Conservation (phyloP, 2,797 vertebrate genomes). For the Sus cebifrons region DNA sequence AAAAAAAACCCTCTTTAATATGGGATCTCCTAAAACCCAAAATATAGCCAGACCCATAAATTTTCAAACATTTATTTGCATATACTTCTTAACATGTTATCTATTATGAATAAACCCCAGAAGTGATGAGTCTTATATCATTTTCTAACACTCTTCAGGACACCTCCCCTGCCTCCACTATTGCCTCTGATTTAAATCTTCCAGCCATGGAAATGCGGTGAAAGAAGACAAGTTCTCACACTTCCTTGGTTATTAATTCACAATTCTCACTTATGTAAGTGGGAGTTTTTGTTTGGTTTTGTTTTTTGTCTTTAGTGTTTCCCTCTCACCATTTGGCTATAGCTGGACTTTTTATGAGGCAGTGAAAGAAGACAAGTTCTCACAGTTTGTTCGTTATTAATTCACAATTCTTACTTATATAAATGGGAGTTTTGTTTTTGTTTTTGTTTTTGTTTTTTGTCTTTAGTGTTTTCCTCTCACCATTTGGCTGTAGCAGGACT, state of each 20-base stretch:
- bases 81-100: constrained; percentile 55
- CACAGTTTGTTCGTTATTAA: background rate
- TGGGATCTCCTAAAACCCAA: constrained; percentile 61
- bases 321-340: background rate
- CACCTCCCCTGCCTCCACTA: background rate
- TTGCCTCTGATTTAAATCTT: constrained; percentile 48
- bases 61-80: constrained; percentile 72
- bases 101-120: constrained; percentile 76
- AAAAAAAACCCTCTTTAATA: background rate
- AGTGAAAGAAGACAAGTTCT: background rate
- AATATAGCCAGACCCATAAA: constrained; percentile 80
- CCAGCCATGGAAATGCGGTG: background rate
- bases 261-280: background rate
- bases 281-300: background rate
- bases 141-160: constrained; percentile 45
- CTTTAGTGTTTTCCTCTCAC: background rate
- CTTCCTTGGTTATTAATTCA: background rate
- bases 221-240: constrained; percentile 15
- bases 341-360: background rate
- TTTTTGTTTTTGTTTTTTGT: background rate
- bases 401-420: background rate
- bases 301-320: background rate
- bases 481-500: background rate
- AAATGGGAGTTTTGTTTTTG: background rate
- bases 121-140: constrained; percentile 52